Conservation (phyloP, 2,113 vertebrate species). For the Ailurus styani region DNA sequence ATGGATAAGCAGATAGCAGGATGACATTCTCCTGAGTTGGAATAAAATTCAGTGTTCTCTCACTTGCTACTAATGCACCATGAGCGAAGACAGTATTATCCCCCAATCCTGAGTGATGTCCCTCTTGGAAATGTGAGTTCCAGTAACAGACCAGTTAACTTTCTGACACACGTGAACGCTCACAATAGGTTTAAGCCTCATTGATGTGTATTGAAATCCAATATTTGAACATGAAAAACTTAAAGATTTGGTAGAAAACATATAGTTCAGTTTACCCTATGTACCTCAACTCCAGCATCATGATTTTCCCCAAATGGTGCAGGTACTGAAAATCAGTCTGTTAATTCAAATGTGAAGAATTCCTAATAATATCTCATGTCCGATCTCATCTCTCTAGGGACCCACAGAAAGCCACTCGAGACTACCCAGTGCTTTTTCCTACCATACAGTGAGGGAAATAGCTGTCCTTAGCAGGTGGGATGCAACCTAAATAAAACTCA, state of each 20-base stretch:
- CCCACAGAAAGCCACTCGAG: neutral
- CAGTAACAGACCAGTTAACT: neutral
- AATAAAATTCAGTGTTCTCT: neutral
- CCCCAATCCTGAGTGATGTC: neutral
- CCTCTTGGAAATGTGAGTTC: neutral
- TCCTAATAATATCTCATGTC: neutral
- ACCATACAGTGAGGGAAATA: neutral
- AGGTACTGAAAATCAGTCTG: neutral
- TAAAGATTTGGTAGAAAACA: neutral
- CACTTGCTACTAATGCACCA: neutral
- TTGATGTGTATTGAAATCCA: neutral
- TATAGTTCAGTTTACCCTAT: neutral
- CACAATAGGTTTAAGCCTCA: neutral
- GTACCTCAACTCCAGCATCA: neutral
- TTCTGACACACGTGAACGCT: neutral
- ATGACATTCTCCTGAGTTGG: neutral
- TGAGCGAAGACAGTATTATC: neutral
- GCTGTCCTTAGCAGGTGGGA: neutral
- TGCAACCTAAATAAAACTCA: neutral
- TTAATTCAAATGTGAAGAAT: neutral
- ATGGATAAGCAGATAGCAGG: neutral
- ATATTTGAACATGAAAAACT: neutral
- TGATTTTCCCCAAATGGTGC: neutral
- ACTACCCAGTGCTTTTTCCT: neutral
- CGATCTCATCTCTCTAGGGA: neutral